Conservation (phyloP, 1,140 invertebrate genomes). For the Papilio polytes region DNA sequence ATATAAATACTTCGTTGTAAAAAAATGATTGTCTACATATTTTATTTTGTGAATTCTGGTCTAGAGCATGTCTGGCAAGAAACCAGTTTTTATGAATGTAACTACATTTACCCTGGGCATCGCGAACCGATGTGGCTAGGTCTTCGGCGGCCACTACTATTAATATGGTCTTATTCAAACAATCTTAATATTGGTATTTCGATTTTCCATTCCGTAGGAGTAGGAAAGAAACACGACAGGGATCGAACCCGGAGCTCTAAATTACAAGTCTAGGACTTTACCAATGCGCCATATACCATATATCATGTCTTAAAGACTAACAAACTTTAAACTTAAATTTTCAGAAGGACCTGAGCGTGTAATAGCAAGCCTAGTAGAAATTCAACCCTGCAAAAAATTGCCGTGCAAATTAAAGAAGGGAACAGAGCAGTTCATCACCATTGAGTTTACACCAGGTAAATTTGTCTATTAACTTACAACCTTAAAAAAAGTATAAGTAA, state of each 20-base stretch:
- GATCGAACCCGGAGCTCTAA: too few relatives aligned
- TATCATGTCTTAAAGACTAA: background rate
- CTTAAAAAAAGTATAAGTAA: background rate
- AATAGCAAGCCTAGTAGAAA: slow-evolving; percentile 78
- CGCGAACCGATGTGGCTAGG: too few relatives aligned
- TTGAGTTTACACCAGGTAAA: slow-evolving; percentile 85
- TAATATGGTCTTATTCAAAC: too few relatives aligned
- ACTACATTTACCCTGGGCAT: too few relatives aligned
- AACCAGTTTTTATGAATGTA: background rate
- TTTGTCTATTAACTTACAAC: slow-evolving; percentile 21
- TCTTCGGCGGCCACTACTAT: too few relatives aligned
- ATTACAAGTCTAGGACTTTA: too few relatives aligned
- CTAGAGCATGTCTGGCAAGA: background rate
- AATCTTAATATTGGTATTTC: too few relatives aligned
- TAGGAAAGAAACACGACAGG: background rate
- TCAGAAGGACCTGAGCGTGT: slow-evolving; percentile 70
- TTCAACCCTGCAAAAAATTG: slow-evolving; percentile 85
- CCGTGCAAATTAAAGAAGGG: slow-evolving; percentile 87
- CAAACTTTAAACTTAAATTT: slow-evolving; percentile 47
- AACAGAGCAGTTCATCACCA: slow-evolving; percentile 81
- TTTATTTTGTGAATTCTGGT: background rate
- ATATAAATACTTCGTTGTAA: background rate
- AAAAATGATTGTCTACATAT: background rate
- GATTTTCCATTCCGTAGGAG: too few relatives aligned
- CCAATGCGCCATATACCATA: too few relatives aligned